Conservation (phyloP, 2,888 invertebrate genomes). For the Galeruca laticollis region DNA sequence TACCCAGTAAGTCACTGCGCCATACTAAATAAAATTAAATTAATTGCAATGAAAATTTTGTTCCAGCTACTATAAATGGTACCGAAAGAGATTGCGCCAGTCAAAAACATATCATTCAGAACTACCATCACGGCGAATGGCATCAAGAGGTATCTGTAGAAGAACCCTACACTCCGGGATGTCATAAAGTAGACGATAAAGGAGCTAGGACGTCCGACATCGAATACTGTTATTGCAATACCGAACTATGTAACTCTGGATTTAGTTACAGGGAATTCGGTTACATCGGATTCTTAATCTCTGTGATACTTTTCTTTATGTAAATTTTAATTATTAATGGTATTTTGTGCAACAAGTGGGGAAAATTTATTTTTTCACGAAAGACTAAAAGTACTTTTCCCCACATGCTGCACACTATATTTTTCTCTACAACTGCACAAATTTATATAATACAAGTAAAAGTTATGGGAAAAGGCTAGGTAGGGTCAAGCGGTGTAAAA, state of each 20-base stretch:
- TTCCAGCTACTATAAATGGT: constrained; percentile 68
- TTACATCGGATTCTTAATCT: constrained; percentile 21
- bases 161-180: constrained; percentile 80
- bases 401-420: no score
- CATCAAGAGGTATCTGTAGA: constrained; percentile 74
- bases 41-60: constrained; percentile 2
- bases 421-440: no score
- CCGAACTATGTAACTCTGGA: constrained; percentile 76
- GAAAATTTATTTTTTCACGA: no score
- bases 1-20: constrained; percentile 71
- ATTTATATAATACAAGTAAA: no score
- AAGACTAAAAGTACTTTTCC: no score
- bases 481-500: no score
- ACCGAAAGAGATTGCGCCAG: constrained; percentile 80
- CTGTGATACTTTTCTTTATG: constrained; percentile 39
- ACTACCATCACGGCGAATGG: constrained; percentile 75
- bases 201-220: constrained; percentile 73
- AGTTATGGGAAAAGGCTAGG: no score
- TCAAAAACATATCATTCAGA: constrained; percentile 76
- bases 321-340: background rate
- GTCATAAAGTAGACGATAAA: constrained; percentile 73
- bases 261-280: constrained; percentile 11
- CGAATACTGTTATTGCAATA: constrained; percentile 82
- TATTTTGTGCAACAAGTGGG: no score
- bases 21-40: background rate